Conservation (phyloP, 2,113 vertebrate species). For the Phoenicopterus ruber region DNA sequence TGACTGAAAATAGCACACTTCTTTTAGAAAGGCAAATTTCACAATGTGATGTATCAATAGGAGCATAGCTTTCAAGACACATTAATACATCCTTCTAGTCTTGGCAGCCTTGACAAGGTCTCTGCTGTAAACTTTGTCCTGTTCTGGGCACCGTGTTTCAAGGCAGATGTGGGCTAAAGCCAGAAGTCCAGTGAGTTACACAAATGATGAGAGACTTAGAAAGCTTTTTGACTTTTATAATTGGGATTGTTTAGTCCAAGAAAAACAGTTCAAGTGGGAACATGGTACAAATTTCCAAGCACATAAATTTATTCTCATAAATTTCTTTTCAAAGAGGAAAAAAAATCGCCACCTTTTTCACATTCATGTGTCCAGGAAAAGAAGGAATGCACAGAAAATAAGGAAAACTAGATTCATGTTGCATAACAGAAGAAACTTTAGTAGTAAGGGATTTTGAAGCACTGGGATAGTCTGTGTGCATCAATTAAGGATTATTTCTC, state of each 20-base stretch:
- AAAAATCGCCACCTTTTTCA: fast-evolving
- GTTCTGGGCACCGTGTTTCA: not conserved
- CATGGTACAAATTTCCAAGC: not conserved
- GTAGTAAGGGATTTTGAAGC: not conserved
- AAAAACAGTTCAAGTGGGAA: not conserved
- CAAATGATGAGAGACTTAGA: not conserved
- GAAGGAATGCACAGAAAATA: not conserved
- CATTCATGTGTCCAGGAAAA: not conserved
- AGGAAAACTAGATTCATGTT: not conserved
- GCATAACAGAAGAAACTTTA: not conserved
- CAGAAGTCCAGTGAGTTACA: not conserved
- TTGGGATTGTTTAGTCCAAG: not conserved
- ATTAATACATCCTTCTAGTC: not conserved
- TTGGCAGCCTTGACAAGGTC: not conserved
- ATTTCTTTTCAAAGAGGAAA: not conserved
- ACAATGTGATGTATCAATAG: not conserved
- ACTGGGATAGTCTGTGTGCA: not conserved
- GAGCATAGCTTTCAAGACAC: not conserved
- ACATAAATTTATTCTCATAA: not conserved
- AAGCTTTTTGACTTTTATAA: not conserved
- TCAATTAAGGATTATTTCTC: not conserved
- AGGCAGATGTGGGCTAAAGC: not conserved
- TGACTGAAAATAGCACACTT: not conserved
- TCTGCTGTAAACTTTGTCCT: not conserved
- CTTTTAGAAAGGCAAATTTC: not conserved